Base-by-base conservation (phyloP, 2,888 invertebrate genomes). In the Agriopis marginaria region DNA sequence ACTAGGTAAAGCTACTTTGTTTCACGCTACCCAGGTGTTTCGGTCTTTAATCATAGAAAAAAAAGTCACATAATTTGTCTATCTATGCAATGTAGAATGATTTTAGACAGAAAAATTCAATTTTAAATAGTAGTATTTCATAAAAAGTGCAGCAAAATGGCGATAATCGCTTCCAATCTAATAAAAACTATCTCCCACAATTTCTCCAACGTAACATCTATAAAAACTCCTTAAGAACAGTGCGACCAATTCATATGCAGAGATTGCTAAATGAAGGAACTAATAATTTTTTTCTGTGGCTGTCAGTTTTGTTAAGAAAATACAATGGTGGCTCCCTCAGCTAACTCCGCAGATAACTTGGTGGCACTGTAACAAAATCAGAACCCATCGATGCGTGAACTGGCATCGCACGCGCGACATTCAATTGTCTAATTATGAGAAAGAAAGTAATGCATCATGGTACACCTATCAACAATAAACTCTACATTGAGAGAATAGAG, bases 351-450 rank as follows among this genome's bases (percentile, higher is more conserved):
- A 44, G 7, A 44, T 11, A 56, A 56, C 4, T 54, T 8, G n/a
- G 39, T 54, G 7, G 32, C 23, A 12, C 1, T 8, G 8, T 68
- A 56, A 74, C 69, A 71, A 71, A 53, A 67, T 71, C 68, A 44
- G 58, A 68, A 68, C 51, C 47, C 67, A 76, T 66, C 75, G 71
- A 70, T 76, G 76, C 76, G 76, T 76, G 68, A 73, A 76, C 68
- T 70, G 63, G 56, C 73, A 45, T 70, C 71, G 71, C 79, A 76
- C 78, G 78, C 77, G 80, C 76, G 78, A 79, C 79, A 79, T 77
- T 81, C 77, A 74, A 77, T 77, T 78, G 75, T 77, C 80, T 79
- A 77, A 81, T 80, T 80, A 80, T 71, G 75, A 77, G 72, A 78
- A 80, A 81, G 79, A 81, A 80, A 81, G 81, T 78, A 75, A 74